phyloP scores from a whole-genome alignment of 2,113 vertebrate species.

The Actinemys pallida region DNA sequence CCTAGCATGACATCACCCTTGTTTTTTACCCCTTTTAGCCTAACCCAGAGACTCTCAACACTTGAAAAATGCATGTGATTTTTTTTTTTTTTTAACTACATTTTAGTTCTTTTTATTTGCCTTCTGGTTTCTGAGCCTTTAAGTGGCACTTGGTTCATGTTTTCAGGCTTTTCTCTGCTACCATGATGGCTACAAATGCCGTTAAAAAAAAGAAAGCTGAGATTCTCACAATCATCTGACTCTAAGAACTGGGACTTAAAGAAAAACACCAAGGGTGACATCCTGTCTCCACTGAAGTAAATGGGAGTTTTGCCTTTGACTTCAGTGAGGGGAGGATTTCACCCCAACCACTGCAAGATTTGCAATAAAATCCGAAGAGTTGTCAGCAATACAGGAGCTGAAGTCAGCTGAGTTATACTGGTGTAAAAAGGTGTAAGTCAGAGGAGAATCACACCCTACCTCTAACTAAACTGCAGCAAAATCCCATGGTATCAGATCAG shows the following conservation, averaged over 20 bases:
- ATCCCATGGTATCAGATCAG: background rate
- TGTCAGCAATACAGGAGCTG: background rate
- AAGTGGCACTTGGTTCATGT: background rate
- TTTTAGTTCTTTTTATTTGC: background rate
- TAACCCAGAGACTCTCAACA: too few species aligned
- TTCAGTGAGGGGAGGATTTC: background rate
- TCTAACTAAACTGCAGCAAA: background rate
- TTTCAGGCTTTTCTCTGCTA: background rate
- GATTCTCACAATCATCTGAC: background rate
- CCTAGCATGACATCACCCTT: too few species aligned
- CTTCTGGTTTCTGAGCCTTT: background rate
- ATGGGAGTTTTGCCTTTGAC: background rate
- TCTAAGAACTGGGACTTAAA: background rate
- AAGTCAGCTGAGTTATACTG: background rate
- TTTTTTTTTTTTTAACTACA: too few species aligned
- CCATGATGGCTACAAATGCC: background rate
- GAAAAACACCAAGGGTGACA: background rate
- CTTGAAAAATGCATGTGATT: too few species aligned
- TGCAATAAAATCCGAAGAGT: fast-evolving
- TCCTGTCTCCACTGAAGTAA: background rate
- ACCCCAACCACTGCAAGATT: background rate
- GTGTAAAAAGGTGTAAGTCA: background rate
- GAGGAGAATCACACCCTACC: background rate
- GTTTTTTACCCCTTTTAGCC: too few species aligned
- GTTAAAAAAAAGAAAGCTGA: background rate